A percentile compares a stretch with the other conserved stretches of the same genome.
phyloP scores from a whole-genome alignment of 92 coral and sea anemone species.

The Metridium senile region DNA sequence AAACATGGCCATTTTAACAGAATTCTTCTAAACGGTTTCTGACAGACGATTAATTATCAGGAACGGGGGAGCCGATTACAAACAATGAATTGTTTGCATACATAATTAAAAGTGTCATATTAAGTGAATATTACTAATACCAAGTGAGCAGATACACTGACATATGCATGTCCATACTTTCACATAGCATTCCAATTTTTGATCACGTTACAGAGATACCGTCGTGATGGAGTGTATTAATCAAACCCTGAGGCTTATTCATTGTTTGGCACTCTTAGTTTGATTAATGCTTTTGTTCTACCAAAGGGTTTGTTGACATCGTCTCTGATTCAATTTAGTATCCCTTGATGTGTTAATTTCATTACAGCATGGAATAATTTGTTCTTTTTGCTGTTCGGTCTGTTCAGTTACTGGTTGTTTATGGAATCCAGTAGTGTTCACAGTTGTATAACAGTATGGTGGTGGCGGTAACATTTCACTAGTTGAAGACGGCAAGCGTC shows the following conservation, averaged over 20 bases:
- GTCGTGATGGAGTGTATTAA: neutral
- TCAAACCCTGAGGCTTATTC: conserved; percentile 20
- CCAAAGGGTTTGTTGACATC: conserved; percentile 71
- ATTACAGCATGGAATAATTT: conserved; percentile 11
- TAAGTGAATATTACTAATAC: conserved; percentile 30
- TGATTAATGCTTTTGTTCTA: conserved; percentile 67
- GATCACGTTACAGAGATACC: neutral
- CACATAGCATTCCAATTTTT: neutral
- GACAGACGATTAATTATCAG: conserved; percentile 9
- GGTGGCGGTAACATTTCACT: neutral
- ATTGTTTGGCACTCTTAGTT: conserved; percentile 34
- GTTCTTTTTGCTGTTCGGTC: neutral
- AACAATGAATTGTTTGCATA: conserved; percentile 49
- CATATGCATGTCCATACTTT: neutral
- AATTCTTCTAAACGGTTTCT: neutral
- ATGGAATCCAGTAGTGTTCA: neutral
- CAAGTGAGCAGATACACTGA: neutral
- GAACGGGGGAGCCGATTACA: neutral
- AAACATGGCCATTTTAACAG: neutral
- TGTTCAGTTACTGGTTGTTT: neutral
- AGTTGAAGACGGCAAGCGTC: neutral
- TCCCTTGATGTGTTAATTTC: conserved; percentile 12
- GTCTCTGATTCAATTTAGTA: conserved; percentile 13
- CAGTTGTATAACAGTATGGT: neutral
- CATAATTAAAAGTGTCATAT: conserved; percentile 46